These are phyloP conservation scores for Stenotaenia linearis DNA, from an alignment of 2,888 invertebrate species.

Conservation along the genomic window DNA sequence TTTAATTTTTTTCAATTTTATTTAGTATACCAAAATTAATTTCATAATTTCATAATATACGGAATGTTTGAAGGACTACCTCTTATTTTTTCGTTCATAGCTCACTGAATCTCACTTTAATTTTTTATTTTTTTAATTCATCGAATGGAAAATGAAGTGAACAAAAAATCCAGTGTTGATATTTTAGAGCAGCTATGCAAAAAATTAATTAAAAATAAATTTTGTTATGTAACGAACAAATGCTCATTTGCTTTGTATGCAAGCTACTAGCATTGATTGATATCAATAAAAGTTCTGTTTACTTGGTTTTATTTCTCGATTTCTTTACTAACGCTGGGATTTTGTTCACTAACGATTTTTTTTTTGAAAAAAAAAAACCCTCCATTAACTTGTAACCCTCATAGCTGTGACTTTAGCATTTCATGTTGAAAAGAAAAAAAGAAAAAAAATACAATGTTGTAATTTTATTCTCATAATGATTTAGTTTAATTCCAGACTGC, in stretches of 20 bases:
- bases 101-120: background rate
- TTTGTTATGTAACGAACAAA: background rate
- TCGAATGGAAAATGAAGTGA: background rate
- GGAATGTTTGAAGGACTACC: background rate
- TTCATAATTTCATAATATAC: background rate
- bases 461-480: conserved; percentile 9
- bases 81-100: background rate
- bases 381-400: background rate
- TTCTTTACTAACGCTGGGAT: background rate
- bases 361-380: background rate
- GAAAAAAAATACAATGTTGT: background rate
- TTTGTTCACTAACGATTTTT: background rate
- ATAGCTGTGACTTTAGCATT: conserved; percentile 2
- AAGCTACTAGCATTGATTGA: background rate
- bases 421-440: background rate
- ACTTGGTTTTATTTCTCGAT: background rate
- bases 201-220: background rate
- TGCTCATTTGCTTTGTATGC: conserved; percentile 19
- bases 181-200: conserved; percentile 18
- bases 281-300: conserved; percentile 8
- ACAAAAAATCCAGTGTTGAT: conserved; percentile 1
- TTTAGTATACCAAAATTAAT: background rate
- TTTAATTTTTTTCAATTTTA: background rate
- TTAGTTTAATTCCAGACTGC: conserved; percentile 15
- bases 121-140: background rate